Evolutionary conservation across 2,888 invertebrate genomes (phyloP), one percentile per base, ranked within the genome.

Genomic region (Gari tellinella): DNA sequence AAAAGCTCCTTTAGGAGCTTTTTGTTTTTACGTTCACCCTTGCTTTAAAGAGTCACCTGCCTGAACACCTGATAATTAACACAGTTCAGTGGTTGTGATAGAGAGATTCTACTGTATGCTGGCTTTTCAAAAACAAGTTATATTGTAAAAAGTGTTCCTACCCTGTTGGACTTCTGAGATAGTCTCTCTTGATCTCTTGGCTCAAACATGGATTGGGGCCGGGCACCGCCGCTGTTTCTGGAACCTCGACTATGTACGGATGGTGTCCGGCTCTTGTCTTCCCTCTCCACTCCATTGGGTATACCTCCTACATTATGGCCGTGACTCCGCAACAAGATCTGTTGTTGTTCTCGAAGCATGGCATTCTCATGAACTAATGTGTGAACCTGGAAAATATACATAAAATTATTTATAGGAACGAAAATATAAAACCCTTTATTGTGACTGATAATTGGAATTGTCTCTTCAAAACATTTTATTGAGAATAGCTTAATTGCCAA

Each of bases 141-240:
- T 31, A 7, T 8, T 3, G 17, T 48, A 19, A 7, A 17, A 21
- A 12, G 8, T 48, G 19, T 48, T 51, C 55, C 55, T 64, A 84
- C 82, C 69, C 79, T 81, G 31, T 82, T 73, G 23, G 83, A 72
- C 31, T 80, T 82, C 25, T 81, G 75, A 7, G 84, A 79, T 37
- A 81, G 64, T 55, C 82, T 72, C 37, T 81, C 81, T 51, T 90
- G 86, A 61, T 91, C 88, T 49, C 90, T 69, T 10, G 90, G 86
- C 69, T 91, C 91, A 83, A 89, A 90, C 91, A 90, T 91, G 17
- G 89, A 91, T 78, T 86, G 87, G 7, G 91, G 91, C n/a, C 91
- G 80, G 19, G 81, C 73, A n/a, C 81, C 79, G 10, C 74, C 73
- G 61, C 79, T 79, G 56, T 74, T 68, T 46, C 78, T 63, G 46